These are phyloP conservation scores for Catocala sponsa DNA, from an alignment of 2,888 invertebrate species.

Conservation along the genomic window DNA sequence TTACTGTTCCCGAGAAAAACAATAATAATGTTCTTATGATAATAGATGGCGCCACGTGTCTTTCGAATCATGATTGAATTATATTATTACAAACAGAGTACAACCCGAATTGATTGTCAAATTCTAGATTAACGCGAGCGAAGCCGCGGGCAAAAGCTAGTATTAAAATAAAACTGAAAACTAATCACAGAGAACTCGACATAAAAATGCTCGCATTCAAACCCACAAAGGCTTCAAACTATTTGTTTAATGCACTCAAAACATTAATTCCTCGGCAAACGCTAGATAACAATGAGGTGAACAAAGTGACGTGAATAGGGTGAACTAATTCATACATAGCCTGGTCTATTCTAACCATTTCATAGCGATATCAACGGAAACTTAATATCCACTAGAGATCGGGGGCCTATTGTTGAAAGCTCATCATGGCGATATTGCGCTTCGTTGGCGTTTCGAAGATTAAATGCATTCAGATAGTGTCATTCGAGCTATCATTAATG, in stretches of 20 bases:
- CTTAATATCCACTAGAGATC: slow-evolving; percentile 79
- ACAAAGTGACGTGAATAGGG: slow-evolving; percentile 37
- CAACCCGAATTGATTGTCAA: no score
- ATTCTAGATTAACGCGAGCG: no score
- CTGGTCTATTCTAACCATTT: slow-evolving; percentile 54
- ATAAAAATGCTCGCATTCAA: no score
- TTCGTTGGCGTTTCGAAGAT: slow-evolving; percentile 54
- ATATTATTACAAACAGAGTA: no score
- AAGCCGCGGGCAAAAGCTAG: no score
- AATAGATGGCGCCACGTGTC: no score
- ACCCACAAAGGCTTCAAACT: no score
- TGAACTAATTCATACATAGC: slow-evolving; percentile 44
- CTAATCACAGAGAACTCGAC: no score
- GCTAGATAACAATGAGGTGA: slow-evolving; percentile 27
- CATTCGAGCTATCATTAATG: slow-evolving; percentile 18
- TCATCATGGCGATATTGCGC: slow-evolving; percentile 53
- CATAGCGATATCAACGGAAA: slow-evolving; percentile 74
- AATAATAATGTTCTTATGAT: no score
- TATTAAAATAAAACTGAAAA: no score
- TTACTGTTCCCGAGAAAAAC: no score
- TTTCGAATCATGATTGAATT: no score
- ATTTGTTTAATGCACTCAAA: background rate
- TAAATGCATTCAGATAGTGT: slow-evolving; percentile 61
- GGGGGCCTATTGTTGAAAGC: slow-evolving; percentile 65
- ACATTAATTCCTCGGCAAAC: background rate